Percentiles rank a stretch among this genome's conserved stretches.
These are phyloP conservation scores for Hirudo medicinalis DNA, from an alignment of 1,140 invertebrate genomes.

Conservation along the genomic window DNA sequence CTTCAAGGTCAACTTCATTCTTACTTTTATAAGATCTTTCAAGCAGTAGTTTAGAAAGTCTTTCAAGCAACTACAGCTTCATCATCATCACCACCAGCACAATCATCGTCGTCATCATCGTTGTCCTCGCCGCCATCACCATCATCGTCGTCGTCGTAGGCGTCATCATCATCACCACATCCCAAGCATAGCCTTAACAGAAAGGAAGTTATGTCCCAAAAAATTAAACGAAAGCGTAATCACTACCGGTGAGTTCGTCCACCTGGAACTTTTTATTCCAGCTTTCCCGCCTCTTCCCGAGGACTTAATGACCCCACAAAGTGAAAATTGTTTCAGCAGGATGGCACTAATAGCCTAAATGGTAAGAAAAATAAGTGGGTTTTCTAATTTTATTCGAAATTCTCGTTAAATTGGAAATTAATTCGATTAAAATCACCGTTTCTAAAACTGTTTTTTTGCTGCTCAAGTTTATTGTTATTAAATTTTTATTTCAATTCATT, in stretches of 20 bases:
- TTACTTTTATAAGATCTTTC: too few relatives aligned
- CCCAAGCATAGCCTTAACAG: neutral
- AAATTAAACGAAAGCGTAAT: neutral
- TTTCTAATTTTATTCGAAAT: too few relatives aligned
- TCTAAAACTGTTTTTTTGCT: too few relatives aligned
- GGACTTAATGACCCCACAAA: neutral
- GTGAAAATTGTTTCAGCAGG: too few relatives aligned
- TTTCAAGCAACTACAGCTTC: neutral
- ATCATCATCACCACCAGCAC: neutral
- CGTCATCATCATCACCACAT: constrained; percentile 7
- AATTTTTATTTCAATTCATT: too few relatives aligned
- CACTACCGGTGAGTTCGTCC: neutral
- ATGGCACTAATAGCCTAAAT: too few relatives aligned
- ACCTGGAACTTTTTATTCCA: neutral
- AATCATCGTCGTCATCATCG: neutral
- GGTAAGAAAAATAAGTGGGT: too few relatives aligned
- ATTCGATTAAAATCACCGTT: too few relatives aligned
- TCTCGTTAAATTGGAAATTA: too few relatives aligned
- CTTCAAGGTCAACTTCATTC: too few relatives aligned
- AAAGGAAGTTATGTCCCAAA: neutral
- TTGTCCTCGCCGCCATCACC: neutral
- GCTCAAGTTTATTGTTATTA: too few relatives aligned
- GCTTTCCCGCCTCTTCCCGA: neutral
- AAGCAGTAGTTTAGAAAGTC: too few relatives aligned
- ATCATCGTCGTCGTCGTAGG: neutral